A percentile compares a stretch with the other conserved stretches of the same genome.
Evolutionary conservation across 2,888 invertebrate species (phyloP).

Genomic region (Lochmaea capreae): DNA sequence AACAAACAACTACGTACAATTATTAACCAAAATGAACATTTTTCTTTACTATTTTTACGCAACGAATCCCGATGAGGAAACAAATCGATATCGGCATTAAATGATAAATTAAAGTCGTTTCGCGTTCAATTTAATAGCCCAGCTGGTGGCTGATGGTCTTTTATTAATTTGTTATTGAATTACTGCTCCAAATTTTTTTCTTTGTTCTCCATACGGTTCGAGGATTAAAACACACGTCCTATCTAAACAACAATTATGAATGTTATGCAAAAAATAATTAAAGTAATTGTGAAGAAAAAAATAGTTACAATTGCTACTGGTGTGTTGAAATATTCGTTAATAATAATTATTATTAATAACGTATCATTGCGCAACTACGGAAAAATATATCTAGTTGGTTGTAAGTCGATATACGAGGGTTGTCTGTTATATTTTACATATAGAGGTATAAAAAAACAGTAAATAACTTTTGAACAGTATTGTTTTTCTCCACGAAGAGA

Average conservation of each 20-base stretch:
- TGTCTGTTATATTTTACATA: too few relatives aligned
- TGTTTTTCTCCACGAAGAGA: too few relatives aligned
- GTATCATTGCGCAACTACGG: too few relatives aligned
- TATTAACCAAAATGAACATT: neutral
- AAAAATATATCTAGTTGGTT: too few relatives aligned
- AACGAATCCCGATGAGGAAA: constrained; percentile 1
- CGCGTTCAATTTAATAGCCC: constrained; percentile 38
- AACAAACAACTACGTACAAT: too few relatives aligned
- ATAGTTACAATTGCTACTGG: neutral
- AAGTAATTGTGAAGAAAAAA: neutral
- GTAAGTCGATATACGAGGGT: too few relatives aligned
- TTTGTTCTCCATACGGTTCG: constrained; percentile 9
- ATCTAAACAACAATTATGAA: neutral
- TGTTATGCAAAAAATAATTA: constrained; percentile 10
- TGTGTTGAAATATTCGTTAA: neutral
- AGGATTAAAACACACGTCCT: neutral
- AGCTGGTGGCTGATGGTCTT: constrained; percentile 33
- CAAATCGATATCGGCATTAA: constrained; percentile 28
- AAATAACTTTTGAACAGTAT: too few relatives aligned
- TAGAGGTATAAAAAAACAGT: too few relatives aligned
- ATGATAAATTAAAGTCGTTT: constrained; percentile 35
- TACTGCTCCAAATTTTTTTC: constrained; percentile 27
- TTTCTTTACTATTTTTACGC: neutral
- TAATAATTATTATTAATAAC: neutral
- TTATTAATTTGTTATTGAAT: constrained; percentile 37